Base-by-base conservation (phyloP, 2,888 invertebrate species). In the Acrocera orbiculus region DNA sequence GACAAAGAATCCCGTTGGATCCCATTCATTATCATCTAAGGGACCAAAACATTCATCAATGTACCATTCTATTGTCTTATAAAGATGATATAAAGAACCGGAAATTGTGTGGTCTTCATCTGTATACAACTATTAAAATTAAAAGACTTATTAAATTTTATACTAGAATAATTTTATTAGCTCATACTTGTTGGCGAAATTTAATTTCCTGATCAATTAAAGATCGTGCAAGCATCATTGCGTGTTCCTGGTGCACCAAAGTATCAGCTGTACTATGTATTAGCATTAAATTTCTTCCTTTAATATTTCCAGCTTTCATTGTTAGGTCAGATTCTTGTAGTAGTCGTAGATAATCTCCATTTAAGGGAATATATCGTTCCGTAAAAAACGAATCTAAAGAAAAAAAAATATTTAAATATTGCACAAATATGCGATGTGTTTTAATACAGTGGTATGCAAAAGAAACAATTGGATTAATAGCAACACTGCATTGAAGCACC, bases 181-280 rank as follows among this genome's bases (percentile, higher is more conserved):
- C 14, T 47, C 56, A 56, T 56, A 86, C 87, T 72, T 86, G 76
- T 52, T 85, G 76, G 38, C 80, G 71, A 59, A 86, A 92, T 34
- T 83, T 67, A 5, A 90, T 77, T 38, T 76, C 75, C 40, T 76
- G 75, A 39, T 74, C 69, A n/a, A 82, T 73, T 32, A 92, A 65
- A n/a, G 86, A 76, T 40, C 76, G 70, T 10, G 85, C 78, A 28
- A 92, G 66, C 53, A 83, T 73, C 46, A 89, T 71, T 17, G 86
- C 76, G 56, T 93, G 89, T 52, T 81, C 82, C 49, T 85, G 80
- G 52, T 86, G 90, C 26, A 89, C 83, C 42, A 73, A 65, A 27
- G 74, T 69, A 61, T 93, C 92, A 6, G 82, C 85, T 1, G 82
- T 79, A 30, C 87, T 89, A 58, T 90, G 89, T 45, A 73, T 70